Conservation (phyloP, 2,888 invertebrate species). For the Microctonus aethiopoides region DNA sequence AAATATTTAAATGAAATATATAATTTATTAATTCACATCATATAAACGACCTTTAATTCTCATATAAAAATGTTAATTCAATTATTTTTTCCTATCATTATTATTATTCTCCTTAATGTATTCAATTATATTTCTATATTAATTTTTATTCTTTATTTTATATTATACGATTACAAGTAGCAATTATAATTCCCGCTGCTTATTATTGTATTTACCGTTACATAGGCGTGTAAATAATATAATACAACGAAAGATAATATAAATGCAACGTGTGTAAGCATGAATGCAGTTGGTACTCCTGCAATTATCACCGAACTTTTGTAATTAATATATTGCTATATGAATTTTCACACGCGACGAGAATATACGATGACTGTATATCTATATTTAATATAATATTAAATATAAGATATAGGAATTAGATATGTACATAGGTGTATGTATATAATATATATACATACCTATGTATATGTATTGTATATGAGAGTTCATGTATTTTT, state of each 20-base stretch:
- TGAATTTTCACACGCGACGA: slow-evolving; percentile 34
- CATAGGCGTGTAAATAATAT: slow-evolving; percentile 17
- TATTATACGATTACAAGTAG: background rate
- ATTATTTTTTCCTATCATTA: background rate
- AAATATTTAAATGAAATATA: background rate
- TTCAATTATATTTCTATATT: background rate
- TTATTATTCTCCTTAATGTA: background rate
- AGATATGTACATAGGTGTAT: too few species aligned
- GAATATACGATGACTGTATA: background rate
- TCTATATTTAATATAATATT: background rate
- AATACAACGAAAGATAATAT: background rate
- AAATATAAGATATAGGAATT: background rate
- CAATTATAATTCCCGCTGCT: slow-evolving; percentile 11
- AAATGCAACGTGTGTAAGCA: slow-evolving; percentile 4
- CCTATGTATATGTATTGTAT: too few species aligned
- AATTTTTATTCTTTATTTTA: background rate
- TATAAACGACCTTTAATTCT: background rate
- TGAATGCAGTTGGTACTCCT: slow-evolving; percentile 25
- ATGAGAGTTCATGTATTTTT: too few species aligned
- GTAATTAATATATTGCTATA: slow-evolving; percentile 35
- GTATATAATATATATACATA: too few species aligned
- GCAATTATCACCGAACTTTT: slow-evolving; percentile 39
- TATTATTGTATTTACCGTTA: background rate
- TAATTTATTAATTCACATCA: slow-evolving; percentile 1
- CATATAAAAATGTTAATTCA: background rate